Base-by-base conservation (phyloP, 2,113 vertebrate species). In the Sphaerodactylus townsendi region DNA sequence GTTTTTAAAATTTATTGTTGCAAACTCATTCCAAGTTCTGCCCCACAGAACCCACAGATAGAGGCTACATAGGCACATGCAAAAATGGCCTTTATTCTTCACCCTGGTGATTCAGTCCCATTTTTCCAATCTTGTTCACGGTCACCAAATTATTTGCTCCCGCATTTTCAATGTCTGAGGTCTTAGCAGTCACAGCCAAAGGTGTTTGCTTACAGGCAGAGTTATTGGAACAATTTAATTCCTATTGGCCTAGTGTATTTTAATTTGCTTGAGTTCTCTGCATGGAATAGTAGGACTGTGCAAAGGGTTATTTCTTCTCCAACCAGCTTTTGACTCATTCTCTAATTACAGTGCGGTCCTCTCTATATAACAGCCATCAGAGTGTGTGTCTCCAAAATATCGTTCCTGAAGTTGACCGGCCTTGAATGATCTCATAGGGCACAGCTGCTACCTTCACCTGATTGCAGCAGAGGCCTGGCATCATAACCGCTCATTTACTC, bases 371-470 rank as follows among this genome's bases (percentile, higher is more conserved):
- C 53, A 87, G 50, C 44, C 56, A 44, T 71, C n/a, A 8, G 33
- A 28, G 53, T 53, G 82, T 66, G 48, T 77, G 72, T 68, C 85
- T 77, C 88, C 73, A 88, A 93, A 87, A 85, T 87, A 50, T 83
- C 71, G 69, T 91, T 88, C 84, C 83, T 86, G 65, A 89, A 39
- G 28, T 17, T 82, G 86, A 46, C 80, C 64, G 79, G 41, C 53
- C 68, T 77, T 30, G 46, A 56, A 28, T 79, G 79, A 0, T 65
- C 59, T 82, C 79, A 81, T 37, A 81, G 79, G 46, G 25, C 87
- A 72, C 85, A 85, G 72, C 48, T 56, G 85, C 82, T 25, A 39
- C 70, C 73, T 85, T 59, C 0, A 0, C 77, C 76, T 0, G 35
- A 25, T 25, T 41, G 53, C 48, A 35, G 5, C 8, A 33, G 66